Conservation (phyloP, 2,888 invertebrate species). For the Drosophila cognata region DNA sequence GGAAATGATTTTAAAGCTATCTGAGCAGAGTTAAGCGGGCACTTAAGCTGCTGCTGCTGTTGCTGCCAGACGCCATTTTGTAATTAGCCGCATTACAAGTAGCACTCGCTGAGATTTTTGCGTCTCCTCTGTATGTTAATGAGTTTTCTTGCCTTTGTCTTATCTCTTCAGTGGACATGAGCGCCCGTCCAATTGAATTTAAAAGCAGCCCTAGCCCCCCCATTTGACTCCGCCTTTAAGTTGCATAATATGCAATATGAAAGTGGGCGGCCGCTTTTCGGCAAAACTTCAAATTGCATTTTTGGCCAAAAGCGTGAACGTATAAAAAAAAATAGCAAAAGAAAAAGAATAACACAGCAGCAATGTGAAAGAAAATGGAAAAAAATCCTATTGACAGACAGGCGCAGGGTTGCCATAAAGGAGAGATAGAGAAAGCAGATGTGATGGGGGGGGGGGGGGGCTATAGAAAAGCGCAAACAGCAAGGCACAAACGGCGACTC, state of each 20-base stretch:
- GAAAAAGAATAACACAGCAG: conserved; percentile 38
- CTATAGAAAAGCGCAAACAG: conserved; percentile 45
- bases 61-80: conserved; percentile 51
- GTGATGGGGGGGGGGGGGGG: not conserved
- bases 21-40: conserved; percentile 48
- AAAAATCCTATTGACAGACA: conserved; percentile 52
- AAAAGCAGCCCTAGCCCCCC: conserved; percentile 52
- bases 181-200: conserved; percentile 68
- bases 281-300: conserved; percentile 74
- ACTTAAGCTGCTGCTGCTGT: conserved; percentile 45
- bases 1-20: conserved; percentile 64
- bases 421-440: conserved; percentile 11
- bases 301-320: conserved; percentile 51
- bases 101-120: conserved; percentile 55
- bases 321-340: conserved; percentile 12
- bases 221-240: conserved; percentile 20
- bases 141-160: conserved; percentile 68
- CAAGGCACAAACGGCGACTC: conserved; percentile 41
- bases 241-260: conserved; percentile 53
- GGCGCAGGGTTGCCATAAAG: conserved; percentile 11
- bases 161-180: conserved; percentile 53
- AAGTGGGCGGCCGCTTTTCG: conserved; percentile 41
- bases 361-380: conserved; percentile 48
- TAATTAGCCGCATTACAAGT: conserved; percentile 73
- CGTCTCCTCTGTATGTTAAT: conserved; percentile 79